phyloP scores from a whole-genome alignment of 2,888 invertebrate species.

The Hylaea fasciaria region DNA sequence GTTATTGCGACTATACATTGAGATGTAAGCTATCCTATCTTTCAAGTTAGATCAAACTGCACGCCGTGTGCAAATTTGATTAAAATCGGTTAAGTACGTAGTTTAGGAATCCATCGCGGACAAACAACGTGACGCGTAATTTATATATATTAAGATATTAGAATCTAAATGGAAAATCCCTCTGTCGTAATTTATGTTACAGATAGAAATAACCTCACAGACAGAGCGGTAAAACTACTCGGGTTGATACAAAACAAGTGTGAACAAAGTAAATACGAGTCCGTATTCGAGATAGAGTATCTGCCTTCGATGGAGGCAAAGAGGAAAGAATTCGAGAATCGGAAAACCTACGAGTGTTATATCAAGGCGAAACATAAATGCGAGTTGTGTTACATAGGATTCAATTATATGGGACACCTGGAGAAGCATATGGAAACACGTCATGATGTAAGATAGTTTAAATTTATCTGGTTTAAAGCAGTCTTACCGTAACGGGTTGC shows the following conservation, averaged over 20 bases:
- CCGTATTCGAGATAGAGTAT: constrained; percentile 21
- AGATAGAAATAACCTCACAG: neutral
- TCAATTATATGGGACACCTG: constrained; percentile 12
- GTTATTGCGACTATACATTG: too few relatives aligned
- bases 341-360: constrained; percentile 9
- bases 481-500: too few relatives aligned
- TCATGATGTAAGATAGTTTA: constrained; percentile 17
- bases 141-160: too few relatives aligned
- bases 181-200: neutral
- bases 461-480: too few relatives aligned
- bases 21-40: too few relatives aligned
- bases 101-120: too few relatives aligned
- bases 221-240: constrained; percentile 11
- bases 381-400: constrained; percentile 15
- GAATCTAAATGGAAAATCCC: too few relatives aligned
- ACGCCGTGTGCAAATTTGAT: too few relatives aligned
- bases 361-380: constrained; percentile 18
- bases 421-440: constrained; percentile 12
- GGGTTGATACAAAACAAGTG: constrained; percentile 18
- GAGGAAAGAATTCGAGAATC: constrained; percentile 14
- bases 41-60: too few relatives aligned
- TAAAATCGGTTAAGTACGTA: too few relatives aligned
- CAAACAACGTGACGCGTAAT: too few relatives aligned
- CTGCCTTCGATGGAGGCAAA: constrained; percentile 14
- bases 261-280: constrained; percentile 9